These are phyloP conservation scores for Barypeithes pellucidus DNA, from an alignment of 2,888 invertebrate genomes.

Conservation along the genomic window DNA sequence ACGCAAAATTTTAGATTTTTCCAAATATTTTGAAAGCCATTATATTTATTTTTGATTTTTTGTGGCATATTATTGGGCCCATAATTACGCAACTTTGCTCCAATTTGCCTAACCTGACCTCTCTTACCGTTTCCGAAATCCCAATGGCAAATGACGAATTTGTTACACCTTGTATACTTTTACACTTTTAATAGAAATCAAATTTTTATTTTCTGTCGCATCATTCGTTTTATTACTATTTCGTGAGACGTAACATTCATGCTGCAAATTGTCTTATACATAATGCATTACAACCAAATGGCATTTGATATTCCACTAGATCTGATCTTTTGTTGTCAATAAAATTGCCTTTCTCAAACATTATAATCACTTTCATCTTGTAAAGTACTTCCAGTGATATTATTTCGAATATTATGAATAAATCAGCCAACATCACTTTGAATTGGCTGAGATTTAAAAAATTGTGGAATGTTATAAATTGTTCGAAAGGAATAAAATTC, in stretches of 20 bases:
- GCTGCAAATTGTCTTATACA: conserved; percentile 39
- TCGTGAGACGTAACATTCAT: conserved; percentile 37
- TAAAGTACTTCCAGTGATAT: conserved; percentile 29
- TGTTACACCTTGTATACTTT: too few relatives aligned
- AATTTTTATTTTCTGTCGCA: too few relatives aligned
- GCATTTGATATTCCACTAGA: conserved; percentile 35
- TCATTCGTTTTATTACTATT: conserved; percentile 32
- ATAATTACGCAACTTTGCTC: too few relatives aligned
- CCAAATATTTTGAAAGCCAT: too few relatives aligned
- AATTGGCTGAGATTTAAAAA: conserved; percentile 18
- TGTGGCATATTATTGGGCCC: too few relatives aligned
- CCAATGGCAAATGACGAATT: too few relatives aligned
- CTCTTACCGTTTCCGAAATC: too few relatives aligned
- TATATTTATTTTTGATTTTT: too few relatives aligned
- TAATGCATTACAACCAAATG: conserved; percentile 30
- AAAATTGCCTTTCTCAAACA: conserved; percentile 33
- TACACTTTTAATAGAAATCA: too few relatives aligned
- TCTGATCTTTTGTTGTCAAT: conserved; percentile 44
- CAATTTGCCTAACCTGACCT: too few relatives aligned
- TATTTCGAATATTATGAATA: conserved; percentile 25
- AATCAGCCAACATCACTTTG: conserved; percentile 21
- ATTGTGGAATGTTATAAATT: conserved; percentile 31
- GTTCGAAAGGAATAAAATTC: conserved; percentile 39
- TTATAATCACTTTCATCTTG: conserved; percentile 50
- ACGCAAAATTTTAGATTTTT: too few relatives aligned